Conservation (phyloP, 2,888 invertebrate species). For the Dasysyrphus tricinctus region DNA sequence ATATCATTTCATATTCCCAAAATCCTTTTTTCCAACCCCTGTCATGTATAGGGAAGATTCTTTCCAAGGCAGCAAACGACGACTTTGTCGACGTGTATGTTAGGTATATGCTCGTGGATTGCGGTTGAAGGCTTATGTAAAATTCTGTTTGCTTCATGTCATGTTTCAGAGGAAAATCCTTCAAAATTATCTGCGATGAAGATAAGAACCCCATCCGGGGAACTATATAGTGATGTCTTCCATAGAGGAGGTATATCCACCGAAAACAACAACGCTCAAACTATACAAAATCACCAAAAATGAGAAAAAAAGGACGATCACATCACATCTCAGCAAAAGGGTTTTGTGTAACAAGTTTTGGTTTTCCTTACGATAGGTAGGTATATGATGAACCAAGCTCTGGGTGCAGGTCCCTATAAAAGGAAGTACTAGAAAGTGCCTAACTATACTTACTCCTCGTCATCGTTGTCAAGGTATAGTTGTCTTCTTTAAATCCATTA, state of each 20-base stretch:
- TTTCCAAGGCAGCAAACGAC: background rate
- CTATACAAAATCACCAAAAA: slow-evolving; percentile 15
- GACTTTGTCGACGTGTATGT: background rate
- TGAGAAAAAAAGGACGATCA: slow-evolving; percentile 17
- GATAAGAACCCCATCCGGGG: slow-evolving; percentile 48
- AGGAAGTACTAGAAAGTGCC: background rate
- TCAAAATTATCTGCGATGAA: slow-evolving; percentile 70
- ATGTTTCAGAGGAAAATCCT: slow-evolving; percentile 71
- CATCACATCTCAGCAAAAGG: background rate
- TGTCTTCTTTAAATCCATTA: slow-evolving; percentile 6
- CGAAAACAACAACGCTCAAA: slow-evolving; percentile 21
- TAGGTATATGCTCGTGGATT: slow-evolving; percentile 39
- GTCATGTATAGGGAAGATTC: background rate
- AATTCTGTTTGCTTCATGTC: slow-evolving; percentile 73
- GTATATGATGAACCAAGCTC: background rate
- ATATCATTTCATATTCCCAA: slow-evolving; percentile 59
- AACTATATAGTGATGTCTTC: slow-evolving; percentile 3
- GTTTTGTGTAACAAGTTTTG: slow-evolving; percentile 65
- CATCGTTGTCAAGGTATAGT: slow-evolving; percentile 13
- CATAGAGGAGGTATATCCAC: background rate
- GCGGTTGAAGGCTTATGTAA: slow-evolving; percentile 72
- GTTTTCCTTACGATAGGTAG: slow-evolving; percentile 58
- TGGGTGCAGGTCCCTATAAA: background rate
- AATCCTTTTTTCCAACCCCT: background rate
- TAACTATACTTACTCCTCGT: slow-evolving; percentile 1